Evolutionary conservation across 2,797 vertebrate genomes (phyloP).

Genomic region (Falco peregrinus): DNA sequence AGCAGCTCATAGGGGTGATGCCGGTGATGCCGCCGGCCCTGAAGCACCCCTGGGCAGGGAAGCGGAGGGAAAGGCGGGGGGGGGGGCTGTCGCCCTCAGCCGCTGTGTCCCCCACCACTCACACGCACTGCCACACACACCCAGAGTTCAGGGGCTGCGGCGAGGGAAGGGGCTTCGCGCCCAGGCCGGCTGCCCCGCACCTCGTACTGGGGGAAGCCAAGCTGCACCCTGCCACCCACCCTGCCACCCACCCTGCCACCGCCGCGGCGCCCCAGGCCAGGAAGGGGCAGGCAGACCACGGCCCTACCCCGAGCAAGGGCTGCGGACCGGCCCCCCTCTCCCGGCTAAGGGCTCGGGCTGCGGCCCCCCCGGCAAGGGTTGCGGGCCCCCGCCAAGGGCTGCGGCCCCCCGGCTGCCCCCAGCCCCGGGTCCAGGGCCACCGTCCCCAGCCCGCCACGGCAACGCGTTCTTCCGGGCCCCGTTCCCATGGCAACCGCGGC

Average conservation of each 20-base stretch:
- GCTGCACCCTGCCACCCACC: constrained; percentile 78
- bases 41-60: constrained; percentile 84
- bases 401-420: too few relatives aligned
- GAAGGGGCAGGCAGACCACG: background rate
- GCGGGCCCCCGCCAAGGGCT: background rate
- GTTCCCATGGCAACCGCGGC: constrained; percentile 78
- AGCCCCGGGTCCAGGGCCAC: too few relatives aligned
- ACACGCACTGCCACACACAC: background rate
- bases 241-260: constrained; percentile 83
- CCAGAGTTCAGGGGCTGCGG: background rate
- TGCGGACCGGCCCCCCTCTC: too few relatives aligned
- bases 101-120: background rate
- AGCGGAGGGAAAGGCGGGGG: background rate
- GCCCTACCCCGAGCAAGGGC: too few relatives aligned
- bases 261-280: constrained; percentile 81
- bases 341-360: too few relatives aligned
- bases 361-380: background rate
- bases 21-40: constrained; percentile 85
- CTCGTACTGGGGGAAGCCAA: constrained; percentile 89
- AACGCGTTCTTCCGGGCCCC: constrained; percentile 23
- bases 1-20: constrained; percentile 84
- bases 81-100: background rate
- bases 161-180: too few relatives aligned
- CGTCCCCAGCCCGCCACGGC: background rate
- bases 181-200: constrained; percentile 58